Percentiles rank a stretch among this genome's conserved stretches.
Conservation (phyloP, 2,888 invertebrate genomes). For the Cephus spinipes region DNA sequence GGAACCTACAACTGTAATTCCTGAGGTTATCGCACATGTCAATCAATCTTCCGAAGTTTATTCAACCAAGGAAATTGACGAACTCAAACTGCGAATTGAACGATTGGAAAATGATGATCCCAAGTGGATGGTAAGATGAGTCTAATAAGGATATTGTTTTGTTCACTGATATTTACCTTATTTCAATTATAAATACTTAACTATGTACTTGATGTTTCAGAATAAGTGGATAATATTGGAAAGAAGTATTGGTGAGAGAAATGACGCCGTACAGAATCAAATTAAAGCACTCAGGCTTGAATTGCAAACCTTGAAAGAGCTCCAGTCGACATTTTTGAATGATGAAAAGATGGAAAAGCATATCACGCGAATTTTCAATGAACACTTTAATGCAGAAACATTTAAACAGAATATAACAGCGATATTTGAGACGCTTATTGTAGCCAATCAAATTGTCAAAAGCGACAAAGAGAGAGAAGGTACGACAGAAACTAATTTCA, state of each 20-base stretch:
- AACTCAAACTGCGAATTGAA: constrained; percentile 33
- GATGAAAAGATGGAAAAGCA: constrained; percentile 46
- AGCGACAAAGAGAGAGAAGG: background rate
- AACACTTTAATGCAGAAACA: constrained; percentile 43
- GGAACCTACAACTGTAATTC: background rate
- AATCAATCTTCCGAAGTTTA: background rate
- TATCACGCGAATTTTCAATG: constrained; percentile 42
- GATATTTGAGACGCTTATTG: constrained; percentile 67
- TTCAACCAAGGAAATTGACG: background rate
- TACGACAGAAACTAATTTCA: background rate
- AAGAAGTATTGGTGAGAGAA: constrained; percentile 30
- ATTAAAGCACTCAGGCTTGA: constrained; percentile 49
- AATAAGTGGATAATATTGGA: constrained; percentile 41
- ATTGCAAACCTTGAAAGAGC: constrained; percentile 44
- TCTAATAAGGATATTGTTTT: constrained; percentile 9
- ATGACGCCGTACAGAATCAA: constrained; percentile 36
- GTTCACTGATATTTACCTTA: background rate
- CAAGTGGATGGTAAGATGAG: constrained; percentile 35
- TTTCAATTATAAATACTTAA: background rate
- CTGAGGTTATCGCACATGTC: background rate
- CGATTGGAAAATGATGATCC: constrained; percentile 40
- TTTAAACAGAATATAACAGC: constrained; percentile 44
- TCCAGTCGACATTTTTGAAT: constrained; percentile 28
- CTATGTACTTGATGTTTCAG: constrained; percentile 31
- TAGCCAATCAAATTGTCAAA: constrained; percentile 66